Percentiles rank a stretch among this genome's conserved stretches.
Conservation (phyloP, 2,113 vertebrate genomes). For the Tamias sibiricus region DNA sequence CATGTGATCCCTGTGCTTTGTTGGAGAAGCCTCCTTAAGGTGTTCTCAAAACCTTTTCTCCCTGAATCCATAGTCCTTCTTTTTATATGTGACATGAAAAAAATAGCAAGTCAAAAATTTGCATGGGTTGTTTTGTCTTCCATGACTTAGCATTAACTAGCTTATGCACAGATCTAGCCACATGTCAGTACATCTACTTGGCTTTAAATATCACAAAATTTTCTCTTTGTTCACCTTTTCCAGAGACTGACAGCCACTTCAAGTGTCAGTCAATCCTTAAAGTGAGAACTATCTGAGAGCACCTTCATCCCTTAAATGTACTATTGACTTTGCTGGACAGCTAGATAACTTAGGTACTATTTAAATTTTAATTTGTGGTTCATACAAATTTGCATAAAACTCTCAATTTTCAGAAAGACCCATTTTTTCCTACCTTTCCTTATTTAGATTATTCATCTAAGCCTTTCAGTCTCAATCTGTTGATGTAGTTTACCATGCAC, state of each 20-base stretch:
- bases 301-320: neutral
- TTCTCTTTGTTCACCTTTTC: neutral
- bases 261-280: neutral
- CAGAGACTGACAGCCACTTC: neutral
- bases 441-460: conserved; percentile 50
- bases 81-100: neutral
- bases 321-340: neutral
- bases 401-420: neutral
- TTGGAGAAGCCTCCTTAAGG: neutral
- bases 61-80: neutral
- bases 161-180: neutral
- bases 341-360: conserved; percentile 3
- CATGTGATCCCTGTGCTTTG: neutral
- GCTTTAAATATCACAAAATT: neutral
- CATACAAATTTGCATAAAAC: neutral
- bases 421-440: neutral
- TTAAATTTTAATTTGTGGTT: conserved; percentile 53
- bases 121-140: neutral
- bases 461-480: conserved; percentile 7
- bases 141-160: neutral
- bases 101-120: neutral
- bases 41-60: neutral
- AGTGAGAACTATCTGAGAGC: neutral
- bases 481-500: neutral
- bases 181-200: neutral